Evolutionary conservation across 1,140 invertebrate species (phyloP).

Genomic region (Tenebrio molitor): DNA sequence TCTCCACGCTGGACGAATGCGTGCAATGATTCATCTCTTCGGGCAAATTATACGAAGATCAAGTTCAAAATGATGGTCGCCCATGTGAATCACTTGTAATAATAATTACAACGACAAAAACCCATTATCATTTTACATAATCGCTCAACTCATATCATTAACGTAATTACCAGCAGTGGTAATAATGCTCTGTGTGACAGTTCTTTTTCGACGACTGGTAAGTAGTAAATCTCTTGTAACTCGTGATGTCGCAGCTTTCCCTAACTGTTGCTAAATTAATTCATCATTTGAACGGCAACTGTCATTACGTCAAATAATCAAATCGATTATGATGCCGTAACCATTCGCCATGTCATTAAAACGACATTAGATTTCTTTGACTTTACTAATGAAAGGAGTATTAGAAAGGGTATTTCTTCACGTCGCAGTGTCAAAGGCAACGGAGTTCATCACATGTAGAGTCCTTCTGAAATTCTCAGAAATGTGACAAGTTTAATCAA

Average conservation of each 20-base stretch:
- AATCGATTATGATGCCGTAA: conserved; percentile 19
- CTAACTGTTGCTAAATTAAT: conserved; percentile 18
- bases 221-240: background rate
- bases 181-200: conserved; percentile 9
- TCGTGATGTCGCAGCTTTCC: background rate
- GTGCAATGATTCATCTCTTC: conserved; percentile 6
- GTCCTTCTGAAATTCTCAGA: too few species aligned
- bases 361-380: conserved; percentile 23
- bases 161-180: conserved; percentile 8
- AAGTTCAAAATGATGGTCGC: conserved; percentile 9
- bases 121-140: conserved; percentile 6
- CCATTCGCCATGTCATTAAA: conserved; percentile 27
- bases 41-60: background rate
- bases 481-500: too few species aligned
- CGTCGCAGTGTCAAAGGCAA: too few species aligned
- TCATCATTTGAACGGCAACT: conserved; percentile 24
- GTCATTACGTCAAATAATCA: conserved; percentile 30
- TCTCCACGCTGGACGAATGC: background rate
- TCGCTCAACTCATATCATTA: conserved; percentile 6
- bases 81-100: conserved; percentile 11
- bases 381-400: background rate
- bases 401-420: too few species aligned
- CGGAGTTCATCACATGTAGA: too few species aligned
- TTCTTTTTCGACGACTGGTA: background rate
- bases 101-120: conserved; percentile 1